These are phyloP conservation scores for Rhynchonema sp. DNA, from an alignment of 2,888 invertebrate genomes.

Conservation along the genomic window DNA sequence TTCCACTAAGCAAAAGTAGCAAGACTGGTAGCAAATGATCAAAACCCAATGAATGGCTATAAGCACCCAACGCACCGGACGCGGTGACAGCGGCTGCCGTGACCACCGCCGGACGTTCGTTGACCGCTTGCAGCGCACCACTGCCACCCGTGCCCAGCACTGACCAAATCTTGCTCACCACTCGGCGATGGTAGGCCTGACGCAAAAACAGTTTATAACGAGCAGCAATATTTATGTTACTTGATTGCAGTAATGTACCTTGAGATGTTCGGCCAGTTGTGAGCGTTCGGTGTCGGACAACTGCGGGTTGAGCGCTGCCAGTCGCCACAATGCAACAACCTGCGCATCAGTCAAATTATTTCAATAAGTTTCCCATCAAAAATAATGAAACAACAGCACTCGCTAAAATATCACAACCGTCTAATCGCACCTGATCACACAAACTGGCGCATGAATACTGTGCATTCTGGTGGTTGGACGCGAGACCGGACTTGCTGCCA, in stretches of 20 bases:
- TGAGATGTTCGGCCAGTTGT: slow-evolving; percentile 54
- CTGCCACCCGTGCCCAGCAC: slow-evolving; percentile 11
- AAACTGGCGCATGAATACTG: slow-evolving; percentile 90
- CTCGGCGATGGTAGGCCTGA: slow-evolving; percentile 16
- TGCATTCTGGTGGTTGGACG: slow-evolving; percentile 66
- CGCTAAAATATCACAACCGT: neutral
- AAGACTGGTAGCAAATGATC: no score
- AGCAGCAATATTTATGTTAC: neutral
- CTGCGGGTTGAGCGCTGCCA: slow-evolving; percentile 83
- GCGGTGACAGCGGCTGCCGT: neutral
- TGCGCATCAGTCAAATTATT: no score
- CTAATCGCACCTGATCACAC: slow-evolving; percentile 62
- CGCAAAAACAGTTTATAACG: slow-evolving; percentile 6
- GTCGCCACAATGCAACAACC: slow-evolving; percentile 68
- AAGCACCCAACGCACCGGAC: no score
- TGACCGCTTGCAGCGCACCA: neutral
- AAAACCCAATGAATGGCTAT: no score
- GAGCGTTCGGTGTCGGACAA: slow-evolving; percentile 74
- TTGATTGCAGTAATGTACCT: slow-evolving; percentile 3
- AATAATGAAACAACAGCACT: neutral
- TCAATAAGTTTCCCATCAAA: no score
- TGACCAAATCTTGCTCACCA: slow-evolving; percentile 14
- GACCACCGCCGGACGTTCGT: neutral
- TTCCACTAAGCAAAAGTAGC: no score
- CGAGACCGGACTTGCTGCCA: slow-evolving; percentile 54